Percentiles rank a stretch among this genome's conserved stretches.
phyloP scores from a whole-genome alignment of 2,888 invertebrate species.

The Chorisops tibialis region DNA sequence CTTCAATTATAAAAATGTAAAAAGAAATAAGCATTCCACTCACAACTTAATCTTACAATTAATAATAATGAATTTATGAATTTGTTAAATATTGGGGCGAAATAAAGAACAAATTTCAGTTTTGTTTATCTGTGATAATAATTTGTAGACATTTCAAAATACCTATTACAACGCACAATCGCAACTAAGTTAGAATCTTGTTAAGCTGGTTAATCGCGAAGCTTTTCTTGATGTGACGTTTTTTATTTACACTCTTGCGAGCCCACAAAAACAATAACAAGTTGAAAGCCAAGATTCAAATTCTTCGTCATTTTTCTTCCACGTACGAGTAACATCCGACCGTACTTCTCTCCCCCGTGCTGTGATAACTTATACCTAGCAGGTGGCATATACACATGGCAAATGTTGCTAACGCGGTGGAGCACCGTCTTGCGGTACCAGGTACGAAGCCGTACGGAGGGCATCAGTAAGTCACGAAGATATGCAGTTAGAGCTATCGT shows the following conservation, averaged over 20 bases:
- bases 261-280: not conserved
- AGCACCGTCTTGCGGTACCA: slow-evolving; percentile 13
- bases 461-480: slow-evolving; percentile 23
- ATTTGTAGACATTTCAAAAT: no score
- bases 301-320: slow-evolving; percentile 4
- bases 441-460: slow-evolving; percentile 22
- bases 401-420: not conserved
- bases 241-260: not conserved
- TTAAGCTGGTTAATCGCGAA: not conserved
- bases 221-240: not conserved
- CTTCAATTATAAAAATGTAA: no score
- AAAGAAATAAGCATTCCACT: no score
- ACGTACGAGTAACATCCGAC: not conserved
- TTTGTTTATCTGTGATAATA: no score
- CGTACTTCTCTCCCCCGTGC: not conserved
- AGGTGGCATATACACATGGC: not conserved
- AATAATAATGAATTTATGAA: no score
- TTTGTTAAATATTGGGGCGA: no score
- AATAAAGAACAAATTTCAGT: no score
- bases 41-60: no score
- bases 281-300: not conserved
- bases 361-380: not conserved
- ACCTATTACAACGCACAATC: no score
- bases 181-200: no score
- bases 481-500: slow-evolving; percentile 16